Percentiles rank a stretch among this genome's conserved stretches.
Conservation (phyloP, 37 sponge, comb jelly and placozoan genomes). For the Spongia lamella region DNA sequence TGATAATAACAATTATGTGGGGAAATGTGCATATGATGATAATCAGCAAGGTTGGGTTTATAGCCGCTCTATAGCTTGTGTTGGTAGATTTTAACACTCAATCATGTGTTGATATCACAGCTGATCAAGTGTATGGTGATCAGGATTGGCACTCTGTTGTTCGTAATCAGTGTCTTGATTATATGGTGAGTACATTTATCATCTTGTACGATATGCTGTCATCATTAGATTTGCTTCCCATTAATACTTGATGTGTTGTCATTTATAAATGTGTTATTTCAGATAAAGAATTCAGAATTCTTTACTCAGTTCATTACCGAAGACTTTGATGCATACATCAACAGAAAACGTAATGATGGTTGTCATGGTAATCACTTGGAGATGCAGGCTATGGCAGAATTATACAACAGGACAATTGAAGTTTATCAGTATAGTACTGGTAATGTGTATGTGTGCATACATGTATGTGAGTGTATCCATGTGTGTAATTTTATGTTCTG, state of each 20-base stretch:
- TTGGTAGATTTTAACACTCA: too few relatives aligned
- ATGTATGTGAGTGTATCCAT: constrained; percentile 18
- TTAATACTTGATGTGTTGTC: too few relatives aligned
- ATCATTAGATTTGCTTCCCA: too few relatives aligned
- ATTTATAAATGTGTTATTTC: constrained; percentile 1
- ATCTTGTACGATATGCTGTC: too few relatives aligned
- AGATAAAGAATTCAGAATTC: constrained; percentile 94
- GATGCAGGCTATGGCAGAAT: constrained; percentile 98
- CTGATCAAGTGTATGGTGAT: constrained; percentile 97
- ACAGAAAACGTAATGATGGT: constrained; percentile 79
- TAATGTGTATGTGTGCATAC: constrained; percentile 16
- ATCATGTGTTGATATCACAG: too few relatives aligned
- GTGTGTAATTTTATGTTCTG: neutral
- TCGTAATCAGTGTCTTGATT: constrained; percentile 88
- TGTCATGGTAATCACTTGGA: constrained; percentile 98
- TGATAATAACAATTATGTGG: too few relatives aligned
- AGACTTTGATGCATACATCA: constrained; percentile 85
- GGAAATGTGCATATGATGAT: too few relatives aligned
- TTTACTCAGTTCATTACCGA: constrained; percentile 96
- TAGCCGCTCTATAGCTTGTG: too few relatives aligned
- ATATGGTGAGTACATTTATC: constrained; percentile 68
- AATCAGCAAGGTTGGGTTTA: too few relatives aligned
- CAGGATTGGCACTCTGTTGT: constrained; percentile 92
- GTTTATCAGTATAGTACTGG: constrained; percentile 88
- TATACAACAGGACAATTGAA: constrained; percentile 91